Base-by-base conservation (phyloP, 37 sponge, comb jelly and placozoan genomes). In the Oopsacas minuta region DNA sequence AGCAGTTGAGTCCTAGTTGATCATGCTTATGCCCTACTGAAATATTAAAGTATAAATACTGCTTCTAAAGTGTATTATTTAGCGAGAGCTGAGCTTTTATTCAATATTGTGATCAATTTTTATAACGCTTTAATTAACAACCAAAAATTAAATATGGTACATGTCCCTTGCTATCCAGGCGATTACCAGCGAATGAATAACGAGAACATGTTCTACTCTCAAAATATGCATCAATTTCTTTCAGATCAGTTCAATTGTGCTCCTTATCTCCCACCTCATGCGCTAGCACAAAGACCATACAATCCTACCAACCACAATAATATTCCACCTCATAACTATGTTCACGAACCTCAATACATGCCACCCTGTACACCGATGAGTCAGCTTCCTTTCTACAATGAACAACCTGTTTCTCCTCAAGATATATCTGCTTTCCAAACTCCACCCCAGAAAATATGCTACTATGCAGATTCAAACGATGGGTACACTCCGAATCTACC, bases 301-400 rank as follows among this genome's bases (percentile, higher is more conserved):
- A 46, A 46, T 46, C 51, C 22, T n/a, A 25, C 20, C 75, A 61
- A 12, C 30, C 75, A 25, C 1, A 32, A 32, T 7, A 61, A 61
- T n/a, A 3, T 25, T 34, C 30, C 30, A 12, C 28, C 30, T 25
- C 75, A 61, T n/a, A 61, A 61, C 28, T 61, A 61, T 61, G 22
- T n/a, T 20, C 7, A 10, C 7, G 75, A 61, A 34, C 20, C 75
- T 5, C 75, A 25, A 46, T 61, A 25, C 22, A 10, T 61, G 30
- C 75, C 75, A 20, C 75, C 75, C 22, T 61, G 75, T 61, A 61
- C 75, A 12, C 75, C 75, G 75, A 20, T 61, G 75, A 61, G 75
- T 12, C 75, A 61, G 22, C 22, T 32, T 61, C 28, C 75, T 12
- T 61, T 32, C 75, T 42, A 15, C 49, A 61, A 32, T 10, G 75